Evolutionary conservation across 2,797 vertebrate genomes (phyloP).

Genomic region (Avahi laniger): DNA sequence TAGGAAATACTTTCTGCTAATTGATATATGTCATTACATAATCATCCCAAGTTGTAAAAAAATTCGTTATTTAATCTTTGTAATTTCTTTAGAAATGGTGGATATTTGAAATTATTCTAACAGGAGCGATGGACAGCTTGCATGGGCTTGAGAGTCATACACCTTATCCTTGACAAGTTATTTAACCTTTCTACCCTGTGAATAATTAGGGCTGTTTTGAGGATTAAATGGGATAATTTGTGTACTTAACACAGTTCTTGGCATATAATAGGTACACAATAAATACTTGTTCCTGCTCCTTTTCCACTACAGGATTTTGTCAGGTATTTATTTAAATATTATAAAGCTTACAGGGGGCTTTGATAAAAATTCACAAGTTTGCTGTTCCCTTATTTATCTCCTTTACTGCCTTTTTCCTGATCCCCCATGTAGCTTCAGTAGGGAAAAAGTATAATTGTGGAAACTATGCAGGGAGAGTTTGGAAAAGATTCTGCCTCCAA

Average conservation of each 20-base stretch:
- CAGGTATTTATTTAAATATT: background rate
- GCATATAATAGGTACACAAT: background rate
- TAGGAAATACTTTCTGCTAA: constrained; percentile 8
- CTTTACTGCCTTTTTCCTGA: background rate
- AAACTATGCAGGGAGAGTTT: background rate
- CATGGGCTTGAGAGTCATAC: background rate
- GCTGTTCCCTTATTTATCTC: background rate
- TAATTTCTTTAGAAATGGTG: constrained; percentile 42
- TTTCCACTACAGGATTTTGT: background rate
- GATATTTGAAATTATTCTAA: background rate
- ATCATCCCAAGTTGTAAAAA: background rate
- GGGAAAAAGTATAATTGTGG: background rate
- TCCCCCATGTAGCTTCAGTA: background rate
- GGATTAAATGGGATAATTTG: background rate
- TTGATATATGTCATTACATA: background rate
- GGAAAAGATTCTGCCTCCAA: background rate
- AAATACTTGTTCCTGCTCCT: background rate
- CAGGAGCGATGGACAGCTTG: background rate
- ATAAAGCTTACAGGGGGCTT: background rate
- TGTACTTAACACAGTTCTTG: background rate
- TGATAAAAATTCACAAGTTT: background rate
- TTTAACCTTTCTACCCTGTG: background rate
- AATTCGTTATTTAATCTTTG: background rate
- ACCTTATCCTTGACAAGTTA: background rate
- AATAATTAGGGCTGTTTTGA: background rate